A percentile compares a stretch with the other conserved stretches of the same genome.
Conservation (phyloP, 2,797 vertebrate genomes). For the Coregonus sp. region DNA sequence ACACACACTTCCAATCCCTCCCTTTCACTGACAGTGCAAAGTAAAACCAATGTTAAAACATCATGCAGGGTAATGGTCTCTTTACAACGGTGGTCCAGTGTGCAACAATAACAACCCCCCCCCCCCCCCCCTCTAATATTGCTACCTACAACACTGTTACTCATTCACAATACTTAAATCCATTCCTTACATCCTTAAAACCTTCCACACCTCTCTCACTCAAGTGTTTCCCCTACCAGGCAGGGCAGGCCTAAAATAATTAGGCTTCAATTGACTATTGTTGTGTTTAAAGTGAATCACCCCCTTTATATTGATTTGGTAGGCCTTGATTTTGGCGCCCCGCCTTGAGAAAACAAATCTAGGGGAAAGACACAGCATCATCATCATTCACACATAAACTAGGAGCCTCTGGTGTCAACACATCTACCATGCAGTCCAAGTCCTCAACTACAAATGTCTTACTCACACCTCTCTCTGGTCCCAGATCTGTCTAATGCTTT, state of each 20-base stretch:
- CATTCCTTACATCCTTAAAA: neutral
- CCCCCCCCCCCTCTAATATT: constrained; percentile 23
- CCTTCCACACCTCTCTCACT: neutral
- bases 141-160: constrained; percentile 31
- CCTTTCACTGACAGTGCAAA: constrained; percentile 15
- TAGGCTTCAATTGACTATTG: neutral
- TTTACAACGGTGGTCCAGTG: constrained; percentile 19
- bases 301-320: neutral
- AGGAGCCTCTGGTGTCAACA: neutral
- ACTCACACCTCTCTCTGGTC: too few species aligned
- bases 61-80: constrained; percentile 32
- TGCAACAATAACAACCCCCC: constrained; percentile 23
- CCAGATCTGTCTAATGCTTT: too few species aligned
- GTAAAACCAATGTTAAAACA: constrained; percentile 6
- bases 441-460: neutral
- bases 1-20: neutral
- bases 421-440: neutral
- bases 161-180: neutral
- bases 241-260: neutral
- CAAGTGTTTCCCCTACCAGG: neutral
- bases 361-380: constrained; percentile 1
- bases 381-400: neutral
- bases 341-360: neutral
- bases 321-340: neutral
- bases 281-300: neutral